Conservation (phyloP, 1,140 invertebrate genomes). For the Chlorops oryzae region DNA sequence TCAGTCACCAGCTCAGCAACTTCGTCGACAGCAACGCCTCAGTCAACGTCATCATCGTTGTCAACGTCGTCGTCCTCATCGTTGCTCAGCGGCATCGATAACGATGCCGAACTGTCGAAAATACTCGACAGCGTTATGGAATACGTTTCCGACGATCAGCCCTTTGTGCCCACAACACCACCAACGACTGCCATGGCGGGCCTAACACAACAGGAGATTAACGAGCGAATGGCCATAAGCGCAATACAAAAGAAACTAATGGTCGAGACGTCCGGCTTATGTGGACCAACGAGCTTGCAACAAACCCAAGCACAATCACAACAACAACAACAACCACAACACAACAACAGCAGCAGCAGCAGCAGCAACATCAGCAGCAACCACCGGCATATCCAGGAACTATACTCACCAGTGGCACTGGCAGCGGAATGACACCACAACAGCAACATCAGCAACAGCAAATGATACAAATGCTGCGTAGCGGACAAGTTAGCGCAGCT, state of each 20-base stretch:
- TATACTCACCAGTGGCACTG: slow-evolving; percentile 30
- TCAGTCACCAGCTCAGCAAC: slow-evolving; percentile 22
- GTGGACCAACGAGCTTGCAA: slow-evolving; percentile 6
- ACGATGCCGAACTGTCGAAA: slow-evolving; percentile 69
- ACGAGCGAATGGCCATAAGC: slow-evolving; percentile 79
- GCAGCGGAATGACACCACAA: slow-evolving; percentile 5
- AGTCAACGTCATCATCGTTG: neutral
- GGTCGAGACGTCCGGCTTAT: slow-evolving; percentile 62
- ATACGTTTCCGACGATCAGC: slow-evolving; percentile 57
- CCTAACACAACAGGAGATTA: slow-evolving; percentile 48
- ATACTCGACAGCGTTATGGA: slow-evolving; percentile 81
- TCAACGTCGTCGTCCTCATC: slow-evolving; percentile 27
- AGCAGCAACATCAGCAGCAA: slow-evolving; percentile 58
- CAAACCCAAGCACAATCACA: slow-evolving; percentile 12
- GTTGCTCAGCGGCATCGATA: slow-evolving; percentile 23
- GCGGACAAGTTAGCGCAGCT: neutral
- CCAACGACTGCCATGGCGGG: slow-evolving; percentile 20
- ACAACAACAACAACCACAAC: slow-evolving; percentile 42
- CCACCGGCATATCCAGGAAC: slow-evolving; percentile 36
- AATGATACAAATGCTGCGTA: slow-evolving; percentile 17
- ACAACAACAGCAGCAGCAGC: slow-evolving; percentile 52
- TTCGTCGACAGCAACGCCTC: slow-evolving; percentile 33
- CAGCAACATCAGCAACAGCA: slow-evolving; percentile 25
- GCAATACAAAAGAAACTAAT: slow-evolving; percentile 86
- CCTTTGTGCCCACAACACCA: slow-evolving; percentile 47